Evolutionary conservation across 2,888 invertebrate genomes (phyloP), one percentile per base, ranked within the genome.

Genomic region (Xanthia togata): DNA sequence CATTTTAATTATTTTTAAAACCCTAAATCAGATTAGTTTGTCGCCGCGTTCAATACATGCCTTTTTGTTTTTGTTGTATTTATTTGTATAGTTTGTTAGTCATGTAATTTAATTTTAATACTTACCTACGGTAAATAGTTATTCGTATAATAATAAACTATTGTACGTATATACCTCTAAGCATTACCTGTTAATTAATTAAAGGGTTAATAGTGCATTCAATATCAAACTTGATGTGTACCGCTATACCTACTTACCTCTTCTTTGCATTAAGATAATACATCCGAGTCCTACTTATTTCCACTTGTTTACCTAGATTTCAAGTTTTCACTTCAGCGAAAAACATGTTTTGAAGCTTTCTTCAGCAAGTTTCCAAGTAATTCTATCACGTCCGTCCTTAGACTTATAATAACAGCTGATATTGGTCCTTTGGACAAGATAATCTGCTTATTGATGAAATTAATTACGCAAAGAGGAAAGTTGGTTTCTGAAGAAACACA

Each of bases 311-410:
- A 26, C 20, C 0, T 23, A 41, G 20, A 41, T 9, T 63, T 41
- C 23, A 44, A 44, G 9, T 23, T 17, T 44, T 70, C n/a, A 26
- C 20, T 20, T 9, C 20, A n/a, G 8, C 23, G 31, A 41, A 70
- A 41, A 63, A 41, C 69, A 63, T 63, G 64, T 41, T 63, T 26
- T 70, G 26, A 64, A 63, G 64, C 26, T 11, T 41, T 8, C 23
- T 41, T 64, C 41, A 26, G 14, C 41, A 59, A 69, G 8, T 26
- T n/a, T 59, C 11, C 12, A 20, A 26, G 38, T 26, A 44, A 65
- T 47, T 47, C 8, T 65, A 65, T 26, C 8, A 6, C 4, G 20
- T 23, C 38, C 38, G 59, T 38, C 20, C 26, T 41, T 69, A 20
- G 2, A 38, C 11, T 17, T 38, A 68, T 35, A 38, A 50, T 50